Conservation (phyloP, 2,888 invertebrate genomes). For the Amphipyra tragopoginis region DNA sequence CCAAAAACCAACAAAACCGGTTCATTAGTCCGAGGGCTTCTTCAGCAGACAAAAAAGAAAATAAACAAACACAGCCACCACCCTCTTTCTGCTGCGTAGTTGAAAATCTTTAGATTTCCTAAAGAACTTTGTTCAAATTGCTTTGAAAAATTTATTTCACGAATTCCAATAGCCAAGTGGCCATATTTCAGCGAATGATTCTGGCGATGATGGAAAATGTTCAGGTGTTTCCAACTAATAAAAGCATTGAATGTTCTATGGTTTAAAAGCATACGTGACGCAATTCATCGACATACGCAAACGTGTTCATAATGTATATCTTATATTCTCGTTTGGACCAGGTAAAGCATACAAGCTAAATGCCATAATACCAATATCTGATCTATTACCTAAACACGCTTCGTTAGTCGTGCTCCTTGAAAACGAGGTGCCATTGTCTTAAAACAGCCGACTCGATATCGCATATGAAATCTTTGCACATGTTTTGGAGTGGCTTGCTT, state of each 20-base stretch:
- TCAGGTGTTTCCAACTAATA: conserved; percentile 46
- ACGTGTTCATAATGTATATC: conserved; percentile 39
- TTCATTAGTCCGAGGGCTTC: conserved; percentile 75
- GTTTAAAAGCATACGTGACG: conserved; percentile 51
- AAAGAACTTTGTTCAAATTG: conserved; percentile 25
- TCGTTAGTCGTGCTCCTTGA: conserved; percentile 19
- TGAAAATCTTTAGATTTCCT: conserved; percentile 58
- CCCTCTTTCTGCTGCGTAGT: conserved; percentile 65
- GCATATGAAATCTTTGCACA: conserved; percentile 29
- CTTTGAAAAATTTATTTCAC: conserved; percentile 25
- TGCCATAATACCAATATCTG: conserved; percentile 31
- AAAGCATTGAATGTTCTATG: conserved; percentile 30
- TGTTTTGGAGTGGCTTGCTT: conserved; percentile 9
- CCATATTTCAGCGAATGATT: conserved; percentile 33
- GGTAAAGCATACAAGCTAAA: conserved; percentile 23
- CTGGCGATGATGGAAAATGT: conserved; percentile 46
- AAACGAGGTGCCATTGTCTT: conserved; percentile 41
- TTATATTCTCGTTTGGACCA: conserved; percentile 36
- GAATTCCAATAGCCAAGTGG: conserved; percentile 18
- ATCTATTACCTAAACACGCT: conserved; percentile 25
- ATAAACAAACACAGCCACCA: conserved; percentile 69
- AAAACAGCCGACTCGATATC: conserved; percentile 34
- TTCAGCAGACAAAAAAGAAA: conserved; percentile 74
- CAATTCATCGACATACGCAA: conserved; percentile 29
- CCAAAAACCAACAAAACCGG: conserved; percentile 80